These are phyloP conservation scores for Eclectus roratus DNA, from an alignment of 2,113 vertebrate species.

Conservation along the genomic window DNA sequence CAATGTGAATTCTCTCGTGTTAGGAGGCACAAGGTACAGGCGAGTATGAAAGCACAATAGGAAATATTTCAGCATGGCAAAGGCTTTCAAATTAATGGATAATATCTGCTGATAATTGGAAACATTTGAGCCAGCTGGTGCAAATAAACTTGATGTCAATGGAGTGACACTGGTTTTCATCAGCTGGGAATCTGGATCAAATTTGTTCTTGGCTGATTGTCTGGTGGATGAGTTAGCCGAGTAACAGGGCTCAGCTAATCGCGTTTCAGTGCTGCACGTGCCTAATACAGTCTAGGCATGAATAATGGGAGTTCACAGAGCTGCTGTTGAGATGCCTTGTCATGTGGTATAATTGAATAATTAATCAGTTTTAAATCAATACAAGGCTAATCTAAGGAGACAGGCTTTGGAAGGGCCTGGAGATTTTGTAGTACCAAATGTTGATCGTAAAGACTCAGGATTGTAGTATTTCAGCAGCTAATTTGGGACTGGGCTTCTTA, in stretches of 20 bases:
- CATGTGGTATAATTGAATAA: constrained; percentile 1
- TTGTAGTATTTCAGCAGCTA: not conserved
- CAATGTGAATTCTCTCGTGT: not conserved
- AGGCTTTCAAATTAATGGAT: not conserved
- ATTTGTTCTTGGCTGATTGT: not conserved
- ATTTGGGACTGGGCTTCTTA: not conserved
- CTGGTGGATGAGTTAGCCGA: not conserved
- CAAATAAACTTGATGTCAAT: constrained; percentile 2
- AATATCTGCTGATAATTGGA: constrained; percentile 27
- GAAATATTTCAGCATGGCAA: not conserved
- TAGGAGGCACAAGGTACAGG: not conserved
- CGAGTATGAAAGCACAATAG: not conserved
- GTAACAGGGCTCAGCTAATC: not conserved
- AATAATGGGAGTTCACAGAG: not conserved
- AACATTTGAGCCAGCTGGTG: constrained; percentile 32
- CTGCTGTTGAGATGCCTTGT: constrained; percentile 10
- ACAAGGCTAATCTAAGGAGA: constrained; percentile 7
- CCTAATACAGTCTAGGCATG: not conserved
- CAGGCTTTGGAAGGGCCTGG: not conserved
- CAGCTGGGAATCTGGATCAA: constrained; percentile 18
- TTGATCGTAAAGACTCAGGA: not conserved
- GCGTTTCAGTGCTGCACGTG: not conserved
- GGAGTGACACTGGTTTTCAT: constrained; percentile 25
- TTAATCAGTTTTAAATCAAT: constrained; percentile 22
- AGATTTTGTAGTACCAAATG: not conserved